phyloP scores from a whole-genome alignment of 2,888 invertebrate species.

The Loripinus fragilis region DNA sequence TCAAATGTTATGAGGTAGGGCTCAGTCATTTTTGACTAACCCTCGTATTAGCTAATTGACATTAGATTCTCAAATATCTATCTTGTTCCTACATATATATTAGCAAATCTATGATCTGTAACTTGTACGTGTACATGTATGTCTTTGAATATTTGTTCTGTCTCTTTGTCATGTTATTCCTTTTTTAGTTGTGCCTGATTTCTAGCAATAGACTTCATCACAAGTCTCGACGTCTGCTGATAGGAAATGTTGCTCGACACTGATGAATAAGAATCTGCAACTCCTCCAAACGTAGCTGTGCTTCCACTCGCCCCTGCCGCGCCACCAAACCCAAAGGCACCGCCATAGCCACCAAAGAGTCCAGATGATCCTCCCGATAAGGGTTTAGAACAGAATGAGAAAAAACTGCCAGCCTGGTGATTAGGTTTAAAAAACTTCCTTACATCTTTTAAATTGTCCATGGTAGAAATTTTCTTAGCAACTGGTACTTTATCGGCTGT shows the following conservation, averaged over 20 bases:
- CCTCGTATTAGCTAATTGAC: too few species aligned
- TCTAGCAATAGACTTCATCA: conserved; percentile 41
- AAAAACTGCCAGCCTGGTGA: not conserved
- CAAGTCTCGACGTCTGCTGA: conserved; percentile 48
- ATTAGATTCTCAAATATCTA: too few species aligned
- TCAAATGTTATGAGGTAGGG: too few species aligned
- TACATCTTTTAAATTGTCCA: conserved; percentile 19
- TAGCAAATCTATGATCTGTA: too few species aligned
- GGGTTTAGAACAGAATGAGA: too few species aligned
- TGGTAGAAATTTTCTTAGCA: conserved; percentile 29
- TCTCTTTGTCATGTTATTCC: too few species aligned
- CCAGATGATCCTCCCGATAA: too few species aligned
- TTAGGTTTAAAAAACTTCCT: conserved; percentile 16
- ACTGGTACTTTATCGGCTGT: conserved; percentile 3
- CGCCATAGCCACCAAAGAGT: not conserved
- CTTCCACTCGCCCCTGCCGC: not conserved
- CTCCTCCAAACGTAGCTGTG: not conserved
- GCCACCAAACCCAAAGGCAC: not conserved
- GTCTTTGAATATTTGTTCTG: too few species aligned
- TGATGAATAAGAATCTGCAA: conserved; percentile 24
- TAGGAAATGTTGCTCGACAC: conserved; percentile 33
- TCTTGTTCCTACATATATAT: too few species aligned
- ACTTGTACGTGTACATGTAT: too few species aligned
- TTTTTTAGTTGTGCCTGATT: not conserved
- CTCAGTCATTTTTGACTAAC: too few species aligned